These are phyloP conservation scores for Rhodophaea formosa DNA, from an alignment of 2,888 invertebrate genomes.

Conservation along the genomic window DNA sequence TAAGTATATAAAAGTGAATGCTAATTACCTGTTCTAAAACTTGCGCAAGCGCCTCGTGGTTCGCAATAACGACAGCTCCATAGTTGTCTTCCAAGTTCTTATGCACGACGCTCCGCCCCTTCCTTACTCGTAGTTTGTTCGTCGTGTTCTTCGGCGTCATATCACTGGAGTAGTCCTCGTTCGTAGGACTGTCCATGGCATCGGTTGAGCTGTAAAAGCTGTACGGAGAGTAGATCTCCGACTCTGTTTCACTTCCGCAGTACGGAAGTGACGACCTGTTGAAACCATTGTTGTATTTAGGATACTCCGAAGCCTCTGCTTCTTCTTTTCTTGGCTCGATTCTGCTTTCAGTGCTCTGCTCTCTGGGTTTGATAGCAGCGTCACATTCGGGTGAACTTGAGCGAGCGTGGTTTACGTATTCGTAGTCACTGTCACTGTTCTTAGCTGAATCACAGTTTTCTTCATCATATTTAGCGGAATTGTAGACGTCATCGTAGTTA, in stretches of 20 bases:
- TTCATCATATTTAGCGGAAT: slow-evolving; percentile 69
- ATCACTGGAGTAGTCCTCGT: slow-evolving; percentile 70
- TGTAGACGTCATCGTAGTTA: slow-evolving; percentile 76
- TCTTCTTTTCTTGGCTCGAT: slow-evolving; percentile 55
- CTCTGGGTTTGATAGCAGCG: slow-evolving; percentile 76
- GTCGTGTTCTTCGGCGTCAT: slow-evolving; percentile 75
- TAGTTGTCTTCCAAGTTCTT: slow-evolving; percentile 94
- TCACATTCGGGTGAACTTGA: slow-evolving; percentile 87
- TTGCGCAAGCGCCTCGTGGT: slow-evolving; percentile 94
- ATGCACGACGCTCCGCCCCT: slow-evolving; percentile 91
- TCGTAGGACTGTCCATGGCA: slow-evolving; percentile 69
- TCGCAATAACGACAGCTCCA: slow-evolving; percentile 93
- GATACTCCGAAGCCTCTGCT: slow-evolving; percentile 69
- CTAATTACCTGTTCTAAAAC: slow-evolving; percentile 90
- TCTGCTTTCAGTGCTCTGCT: slow-evolving; percentile 44
- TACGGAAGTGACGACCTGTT: slow-evolving; percentile 87
- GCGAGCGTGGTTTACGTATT: slow-evolving; percentile 83
- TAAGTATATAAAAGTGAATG: neutral
- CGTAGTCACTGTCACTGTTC: slow-evolving; percentile 83
- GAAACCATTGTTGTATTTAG: slow-evolving; percentile 81
- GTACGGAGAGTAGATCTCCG: slow-evolving; percentile 91
- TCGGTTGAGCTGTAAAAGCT: slow-evolving; percentile 86
- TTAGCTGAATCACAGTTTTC: slow-evolving; percentile 72
- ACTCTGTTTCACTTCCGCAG: slow-evolving; percentile 91
- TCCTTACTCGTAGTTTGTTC: slow-evolving; percentile 86